These are phyloP conservation scores for Myotis myotis DNA, from an alignment of 2,797 vertebrate genomes.

Conservation along the genomic window DNA sequence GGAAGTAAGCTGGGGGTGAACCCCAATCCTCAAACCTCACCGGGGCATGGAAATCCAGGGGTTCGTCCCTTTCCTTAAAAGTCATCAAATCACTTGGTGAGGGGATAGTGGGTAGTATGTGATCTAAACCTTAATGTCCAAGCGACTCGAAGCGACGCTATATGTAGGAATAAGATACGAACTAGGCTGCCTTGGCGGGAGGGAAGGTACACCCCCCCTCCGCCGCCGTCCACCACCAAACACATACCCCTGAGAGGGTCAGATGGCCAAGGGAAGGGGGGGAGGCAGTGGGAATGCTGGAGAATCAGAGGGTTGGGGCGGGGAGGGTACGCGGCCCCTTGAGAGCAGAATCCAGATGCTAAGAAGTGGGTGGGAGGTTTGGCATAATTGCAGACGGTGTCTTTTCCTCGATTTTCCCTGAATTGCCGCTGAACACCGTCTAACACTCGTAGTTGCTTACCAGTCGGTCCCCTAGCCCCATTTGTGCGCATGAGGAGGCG, in stretches of 20 bases:
- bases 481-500: constrained; percentile 65
- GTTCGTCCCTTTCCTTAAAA: constrained; percentile 61
- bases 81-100: constrained; percentile 51
- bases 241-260: constrained; percentile 32
- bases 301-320: constrained; percentile 59
- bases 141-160: constrained; percentile 37
- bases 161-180: constrained; percentile 65
- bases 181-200: constrained; percentile 50
- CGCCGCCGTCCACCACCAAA: constrained; percentile 29
- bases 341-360: constrained; percentile 75
- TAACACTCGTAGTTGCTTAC: constrained; percentile 75
- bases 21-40: constrained; percentile 49
- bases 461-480: constrained; percentile 72
- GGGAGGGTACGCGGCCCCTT: constrained; percentile 57
- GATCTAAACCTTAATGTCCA: constrained; percentile 61
- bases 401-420: constrained; percentile 65
- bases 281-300: constrained; percentile 42
- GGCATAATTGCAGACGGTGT: constrained; percentile 58
- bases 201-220: constrained; percentile 17
- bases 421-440: constrained; percentile 68
- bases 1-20: constrained; percentile 57
- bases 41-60: constrained; percentile 46
- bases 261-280: constrained; percentile 17
- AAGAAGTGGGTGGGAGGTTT: constrained; percentile 68
- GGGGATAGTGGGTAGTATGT: not conserved